Percentiles rank a stretch among this genome's conserved stretches.
Evolutionary conservation across 2,113 vertebrate species (phyloP).

Genomic region (Panthera leo): DNA sequence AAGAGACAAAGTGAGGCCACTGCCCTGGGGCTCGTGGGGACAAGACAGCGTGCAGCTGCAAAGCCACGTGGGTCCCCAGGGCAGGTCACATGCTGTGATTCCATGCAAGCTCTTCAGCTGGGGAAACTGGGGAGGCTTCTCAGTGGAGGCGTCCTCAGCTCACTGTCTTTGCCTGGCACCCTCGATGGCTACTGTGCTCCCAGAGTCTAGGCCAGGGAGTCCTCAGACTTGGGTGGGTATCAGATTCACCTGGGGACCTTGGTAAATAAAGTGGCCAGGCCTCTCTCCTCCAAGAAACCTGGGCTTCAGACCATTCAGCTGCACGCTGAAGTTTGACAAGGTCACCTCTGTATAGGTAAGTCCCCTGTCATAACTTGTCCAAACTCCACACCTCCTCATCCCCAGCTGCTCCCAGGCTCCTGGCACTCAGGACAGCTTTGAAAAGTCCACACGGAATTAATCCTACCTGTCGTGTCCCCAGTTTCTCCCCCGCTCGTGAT

Average conservation of each 20-base stretch:
- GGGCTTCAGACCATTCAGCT: not conserved
- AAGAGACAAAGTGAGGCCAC: not conserved
- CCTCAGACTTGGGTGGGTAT: not conserved
- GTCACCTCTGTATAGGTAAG: not conserved
- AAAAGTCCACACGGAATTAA: not conserved
- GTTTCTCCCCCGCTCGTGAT: not conserved
- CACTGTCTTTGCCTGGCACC: not conserved
- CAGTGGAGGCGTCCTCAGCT: not conserved
- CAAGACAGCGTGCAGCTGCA: too few species aligned
- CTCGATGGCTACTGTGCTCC: not conserved
- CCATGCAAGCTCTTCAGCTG: too few species aligned
- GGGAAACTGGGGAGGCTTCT: not conserved
- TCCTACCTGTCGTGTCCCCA: not conserved
- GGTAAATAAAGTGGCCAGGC: not conserved
- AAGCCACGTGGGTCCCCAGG: not conserved
- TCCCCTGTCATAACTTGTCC: too few species aligned
- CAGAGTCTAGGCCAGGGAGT: not conserved
- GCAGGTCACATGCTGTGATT: accelerated
- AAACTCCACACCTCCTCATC: not conserved
- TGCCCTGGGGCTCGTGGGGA: too few species aligned
- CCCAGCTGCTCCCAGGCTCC: not conserved
- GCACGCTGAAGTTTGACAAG: not conserved
- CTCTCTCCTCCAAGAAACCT: not conserved
- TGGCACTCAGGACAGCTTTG: not conserved
- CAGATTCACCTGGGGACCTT: not conserved